Conservation (phyloP, 2,888 invertebrate genomes). For the Ommatoiulus sabulosus region DNA sequence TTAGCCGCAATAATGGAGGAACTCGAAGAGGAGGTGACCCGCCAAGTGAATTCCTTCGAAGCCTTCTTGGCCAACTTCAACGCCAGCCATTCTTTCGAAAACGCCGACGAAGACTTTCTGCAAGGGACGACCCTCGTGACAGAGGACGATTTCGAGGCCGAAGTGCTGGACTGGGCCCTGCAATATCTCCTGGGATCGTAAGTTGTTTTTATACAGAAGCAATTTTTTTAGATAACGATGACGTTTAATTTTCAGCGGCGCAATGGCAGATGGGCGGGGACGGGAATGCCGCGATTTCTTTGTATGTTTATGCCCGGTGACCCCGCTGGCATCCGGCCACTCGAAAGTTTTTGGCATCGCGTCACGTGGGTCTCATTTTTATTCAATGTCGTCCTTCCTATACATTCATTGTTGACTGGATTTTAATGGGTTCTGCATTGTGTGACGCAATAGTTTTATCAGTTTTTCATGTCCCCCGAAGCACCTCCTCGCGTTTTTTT, state of each 20-base stretch:
- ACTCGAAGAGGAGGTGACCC: constrained; percentile 5
- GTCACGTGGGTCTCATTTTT: neutral
- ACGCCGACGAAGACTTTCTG: neutral
- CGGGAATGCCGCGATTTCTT: neutral
- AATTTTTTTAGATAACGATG: neutral
- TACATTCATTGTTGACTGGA: neutral
- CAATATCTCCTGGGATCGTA: constrained; percentile 73
- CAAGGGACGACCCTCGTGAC: constrained; percentile 60
- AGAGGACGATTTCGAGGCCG: constrained; percentile 78
- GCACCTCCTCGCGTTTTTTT: neutral
- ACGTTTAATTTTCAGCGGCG: neutral
- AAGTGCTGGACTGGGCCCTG: constrained; percentile 80
- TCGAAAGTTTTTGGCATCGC: neutral
- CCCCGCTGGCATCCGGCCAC: neutral
- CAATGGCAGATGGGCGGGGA: constrained; percentile 4
- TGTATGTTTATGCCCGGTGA: neutral
- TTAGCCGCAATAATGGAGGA: constrained; percentile 45
- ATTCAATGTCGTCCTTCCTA: neutral
- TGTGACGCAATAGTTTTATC: constrained; percentile 4
- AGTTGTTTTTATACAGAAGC: neutral
- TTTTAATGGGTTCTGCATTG: neutral
- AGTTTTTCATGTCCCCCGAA: neutral
- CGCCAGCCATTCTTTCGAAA: neutral
- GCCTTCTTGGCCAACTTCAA: constrained; percentile 2
- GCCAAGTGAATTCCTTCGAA: constrained; percentile 15